These are phyloP conservation scores for Cacoxenus indagator DNA, from an alignment of 2,888 invertebrate species.

Conservation along the genomic window DNA sequence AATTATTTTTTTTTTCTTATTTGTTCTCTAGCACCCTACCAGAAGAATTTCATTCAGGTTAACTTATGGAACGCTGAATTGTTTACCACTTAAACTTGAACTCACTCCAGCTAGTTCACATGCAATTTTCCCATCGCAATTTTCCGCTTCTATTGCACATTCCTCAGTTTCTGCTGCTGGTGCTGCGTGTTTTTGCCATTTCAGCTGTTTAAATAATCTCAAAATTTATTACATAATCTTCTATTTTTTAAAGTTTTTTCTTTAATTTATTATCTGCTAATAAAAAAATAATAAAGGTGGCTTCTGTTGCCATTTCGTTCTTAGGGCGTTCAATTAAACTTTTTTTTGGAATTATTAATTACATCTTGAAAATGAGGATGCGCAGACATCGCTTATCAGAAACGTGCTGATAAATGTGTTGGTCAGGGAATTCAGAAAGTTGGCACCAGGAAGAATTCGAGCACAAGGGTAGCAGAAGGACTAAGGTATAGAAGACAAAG, in stretches of 20 bases:
- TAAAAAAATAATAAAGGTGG: neutral
- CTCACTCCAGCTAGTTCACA: neutral
- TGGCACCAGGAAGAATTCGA: too few species aligned
- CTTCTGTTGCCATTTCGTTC: slow-evolving; percentile 20
- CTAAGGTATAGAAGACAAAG: too few species aligned
- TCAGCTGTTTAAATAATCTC: neutral
- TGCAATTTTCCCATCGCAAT: neutral
- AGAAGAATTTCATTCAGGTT: neutral
- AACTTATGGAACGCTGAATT: neutral
- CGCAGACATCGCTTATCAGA: neutral
- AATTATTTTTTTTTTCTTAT: slow-evolving; percentile 44
- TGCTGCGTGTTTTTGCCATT: neutral
- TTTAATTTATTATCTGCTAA: neutral
- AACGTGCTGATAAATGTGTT: too few species aligned
- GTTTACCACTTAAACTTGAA: neutral
- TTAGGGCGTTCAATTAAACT: slow-evolving; percentile 15
- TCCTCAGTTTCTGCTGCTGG: neutral
- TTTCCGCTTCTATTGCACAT: neutral
- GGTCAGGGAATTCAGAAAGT: too few species aligned
- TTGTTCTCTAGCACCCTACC: neutral
- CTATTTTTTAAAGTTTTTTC: neutral
- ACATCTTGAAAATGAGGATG: neutral
- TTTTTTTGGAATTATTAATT: neutral
- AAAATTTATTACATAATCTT: neutral
- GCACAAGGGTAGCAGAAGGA: too few species aligned